A percentile compares a stretch with the other conserved stretches of the same genome.
These are phyloP conservation scores for Spodoptera littoralis DNA, from an alignment of 2,888 invertebrate genomes.

Conservation along the genomic window DNA sequence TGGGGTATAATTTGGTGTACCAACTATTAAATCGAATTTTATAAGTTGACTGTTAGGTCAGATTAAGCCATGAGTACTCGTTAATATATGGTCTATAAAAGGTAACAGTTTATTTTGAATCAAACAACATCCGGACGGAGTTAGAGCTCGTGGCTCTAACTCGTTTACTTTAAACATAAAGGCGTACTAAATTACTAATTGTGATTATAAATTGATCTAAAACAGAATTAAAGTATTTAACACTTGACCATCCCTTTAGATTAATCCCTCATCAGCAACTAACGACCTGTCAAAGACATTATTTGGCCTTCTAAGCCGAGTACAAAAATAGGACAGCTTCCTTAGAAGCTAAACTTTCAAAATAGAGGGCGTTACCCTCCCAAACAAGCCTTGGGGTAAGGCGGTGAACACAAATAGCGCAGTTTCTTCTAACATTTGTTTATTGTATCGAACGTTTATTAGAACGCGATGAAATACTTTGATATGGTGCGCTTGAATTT, in stretches of 20 bases:
- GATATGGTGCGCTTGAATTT: conserved; percentile 53
- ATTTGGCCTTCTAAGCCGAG: conserved; percentile 17
- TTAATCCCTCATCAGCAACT: neutral
- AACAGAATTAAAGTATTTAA: no score
- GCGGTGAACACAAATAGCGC: conserved; percentile 60
- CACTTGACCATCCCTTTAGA: neutral
- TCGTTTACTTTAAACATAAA: neutral
- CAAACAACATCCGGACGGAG: no score
- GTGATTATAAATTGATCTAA: no score
- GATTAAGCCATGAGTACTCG: no score
- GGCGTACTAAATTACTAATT: no score
- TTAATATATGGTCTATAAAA: no score
- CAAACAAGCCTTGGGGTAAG: conserved; percentile 60
- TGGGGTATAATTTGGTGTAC: no score
- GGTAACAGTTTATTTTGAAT: no score
- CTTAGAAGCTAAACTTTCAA: conserved; percentile 56
- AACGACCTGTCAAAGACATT: conserved; percentile 6
- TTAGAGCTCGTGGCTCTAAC: neutral
- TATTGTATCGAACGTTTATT: conserved; percentile 64
- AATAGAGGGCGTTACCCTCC: conserved; percentile 72
- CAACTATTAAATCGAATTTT: no score
- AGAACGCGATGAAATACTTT: conserved; percentile 63
- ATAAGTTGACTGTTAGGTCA: no score
- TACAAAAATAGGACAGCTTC: conserved; percentile 21
- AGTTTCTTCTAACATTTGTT: conserved; percentile 67